Evolutionary conservation across 2,888 invertebrate genomes (phyloP).

Genomic region (Eilema caniola): DNA sequence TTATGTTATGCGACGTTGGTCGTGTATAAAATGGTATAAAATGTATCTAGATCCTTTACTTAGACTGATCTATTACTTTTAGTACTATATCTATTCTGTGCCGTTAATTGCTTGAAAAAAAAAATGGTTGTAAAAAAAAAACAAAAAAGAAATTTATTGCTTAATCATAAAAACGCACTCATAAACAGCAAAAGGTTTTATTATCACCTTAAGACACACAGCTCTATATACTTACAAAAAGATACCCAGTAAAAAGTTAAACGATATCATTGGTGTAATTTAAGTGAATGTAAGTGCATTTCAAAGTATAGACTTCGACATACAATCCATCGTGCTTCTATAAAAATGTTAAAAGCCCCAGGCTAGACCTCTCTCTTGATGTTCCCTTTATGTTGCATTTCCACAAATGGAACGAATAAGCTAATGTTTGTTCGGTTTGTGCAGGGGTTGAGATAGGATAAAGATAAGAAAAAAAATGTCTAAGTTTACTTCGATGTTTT

Average conservation of each 20-base stretch:
- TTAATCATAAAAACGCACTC: too few relatives aligned
- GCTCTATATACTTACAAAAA: neutral
- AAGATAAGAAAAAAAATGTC: constrained; percentile 11
- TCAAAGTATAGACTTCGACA: constrained; percentile 44
- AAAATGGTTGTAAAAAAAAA: too few relatives aligned
- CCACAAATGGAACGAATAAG: constrained; percentile 39
- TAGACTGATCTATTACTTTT: too few relatives aligned
- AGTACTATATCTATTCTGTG: too few relatives aligned
- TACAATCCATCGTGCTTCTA: constrained; percentile 44
- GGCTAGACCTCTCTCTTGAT: constrained; percentile 50
- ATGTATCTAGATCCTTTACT: too few relatives aligned
- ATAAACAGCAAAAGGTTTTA: too few relatives aligned
- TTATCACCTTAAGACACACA: neutral
- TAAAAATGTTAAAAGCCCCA: constrained; percentile 59
- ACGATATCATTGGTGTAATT: neutral
- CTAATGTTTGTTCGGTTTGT: constrained; percentile 50
- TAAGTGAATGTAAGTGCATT: constrained; percentile 29
- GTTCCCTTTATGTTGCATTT: constrained; percentile 52
- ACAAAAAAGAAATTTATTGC: too few relatives aligned
- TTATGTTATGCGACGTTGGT: too few relatives aligned
- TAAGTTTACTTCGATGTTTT: neutral
- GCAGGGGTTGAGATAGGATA: constrained; percentile 36
- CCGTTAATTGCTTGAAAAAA: too few relatives aligned
- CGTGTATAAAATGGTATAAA: too few relatives aligned
- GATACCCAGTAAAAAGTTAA: neutral